These are phyloP conservation scores for Taenaris catops DNA, from an alignment of 2,888 invertebrate genomes.

Conservation along the genomic window DNA sequence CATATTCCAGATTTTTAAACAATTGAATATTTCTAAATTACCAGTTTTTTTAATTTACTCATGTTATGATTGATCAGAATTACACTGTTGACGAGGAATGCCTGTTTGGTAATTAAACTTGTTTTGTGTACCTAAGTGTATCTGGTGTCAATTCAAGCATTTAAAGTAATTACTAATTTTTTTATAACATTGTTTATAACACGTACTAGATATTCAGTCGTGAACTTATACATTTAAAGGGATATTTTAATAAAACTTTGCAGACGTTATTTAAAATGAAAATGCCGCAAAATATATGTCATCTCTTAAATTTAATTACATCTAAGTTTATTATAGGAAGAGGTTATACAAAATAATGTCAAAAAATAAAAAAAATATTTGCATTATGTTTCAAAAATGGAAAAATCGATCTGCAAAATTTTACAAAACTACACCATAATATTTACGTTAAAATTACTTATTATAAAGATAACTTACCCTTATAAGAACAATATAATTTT, in stretches of 20 bases:
- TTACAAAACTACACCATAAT: conserved; percentile 4
- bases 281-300: conserved; percentile 1
- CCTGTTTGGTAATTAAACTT: too few species aligned
- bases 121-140: too few species aligned
- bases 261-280: conserved; percentile 5
- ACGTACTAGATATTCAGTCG: conserved; percentile 12
- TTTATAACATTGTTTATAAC: conserved; percentile 8
- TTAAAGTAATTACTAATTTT: too few species aligned
- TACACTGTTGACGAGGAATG: too few species aligned
- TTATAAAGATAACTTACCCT: conserved; percentile 2
- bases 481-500: conserved; percentile 1
- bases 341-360: conserved; percentile 9
- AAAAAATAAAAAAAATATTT: conserved; percentile 11
- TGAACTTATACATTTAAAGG: conserved; percentile 1
- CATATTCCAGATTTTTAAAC: too few species aligned
- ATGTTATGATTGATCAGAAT: too few species aligned
- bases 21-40: too few species aligned
- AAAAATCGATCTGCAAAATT: conserved; percentile 13
- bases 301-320: conserved; percentile 4
- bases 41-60: too few species aligned
- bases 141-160: too few species aligned
- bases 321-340: too few species aligned
- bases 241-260: conserved; percentile 7
- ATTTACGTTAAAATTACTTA: conserved; percentile 5
- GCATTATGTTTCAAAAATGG: neutral